Percentiles rank a stretch among this genome's conserved stretches.
Evolutionary conservation across 2,888 invertebrate species (phyloP).

Genomic region (Raillietiella orientalis): DNA sequence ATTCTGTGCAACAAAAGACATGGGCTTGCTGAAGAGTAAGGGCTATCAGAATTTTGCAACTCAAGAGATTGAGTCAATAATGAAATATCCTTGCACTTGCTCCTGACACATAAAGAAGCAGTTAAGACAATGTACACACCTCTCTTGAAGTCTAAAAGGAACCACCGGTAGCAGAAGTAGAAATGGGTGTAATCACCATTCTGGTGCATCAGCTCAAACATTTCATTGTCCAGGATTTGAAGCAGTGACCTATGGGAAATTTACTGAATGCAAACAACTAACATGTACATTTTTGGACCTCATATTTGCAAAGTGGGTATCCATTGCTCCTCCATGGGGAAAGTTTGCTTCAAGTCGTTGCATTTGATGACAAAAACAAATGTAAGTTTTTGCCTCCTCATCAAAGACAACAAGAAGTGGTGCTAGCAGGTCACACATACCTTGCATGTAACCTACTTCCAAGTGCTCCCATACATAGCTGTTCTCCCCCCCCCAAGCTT

Average conservation of each 20-base stretch:
- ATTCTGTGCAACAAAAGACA: too few relatives aligned
- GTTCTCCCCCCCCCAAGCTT: slow-evolving; percentile 4
- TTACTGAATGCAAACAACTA: background rate
- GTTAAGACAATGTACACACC: too few relatives aligned
- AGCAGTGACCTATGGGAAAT: slow-evolving; percentile 25
- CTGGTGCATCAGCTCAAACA: slow-evolving; percentile 76
- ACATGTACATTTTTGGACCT: slow-evolving; percentile 15
- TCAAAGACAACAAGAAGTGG: slow-evolving; percentile 68
- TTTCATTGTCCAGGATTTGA: slow-evolving; percentile 65
- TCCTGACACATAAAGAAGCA: too few relatives aligned
- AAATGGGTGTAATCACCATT: slow-evolving; percentile 89
- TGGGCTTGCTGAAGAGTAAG: too few relatives aligned
- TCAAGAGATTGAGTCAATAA: too few relatives aligned
- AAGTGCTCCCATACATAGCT: slow-evolving; percentile 92
- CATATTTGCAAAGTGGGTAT: slow-evolving; percentile 83
- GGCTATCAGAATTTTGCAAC: too few relatives aligned
- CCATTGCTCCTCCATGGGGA: slow-evolving; percentile 71
- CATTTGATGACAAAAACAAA: slow-evolving; percentile 72
- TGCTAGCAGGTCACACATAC: slow-evolving; percentile 86
- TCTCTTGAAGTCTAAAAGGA: slow-evolving; percentile 75
- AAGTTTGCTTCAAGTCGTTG: slow-evolving; percentile 65
- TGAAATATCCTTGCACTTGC: too few relatives aligned
- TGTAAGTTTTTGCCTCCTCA: slow-evolving; percentile 65
- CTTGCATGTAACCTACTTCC: slow-evolving; percentile 81
- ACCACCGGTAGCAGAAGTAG: slow-evolving; percentile 94